Percentiles rank a stretch among this genome's conserved stretches.
Evolutionary conservation across 2,797 vertebrate species (phyloP).

Genomic region (Enteromius treurensis): DNA sequence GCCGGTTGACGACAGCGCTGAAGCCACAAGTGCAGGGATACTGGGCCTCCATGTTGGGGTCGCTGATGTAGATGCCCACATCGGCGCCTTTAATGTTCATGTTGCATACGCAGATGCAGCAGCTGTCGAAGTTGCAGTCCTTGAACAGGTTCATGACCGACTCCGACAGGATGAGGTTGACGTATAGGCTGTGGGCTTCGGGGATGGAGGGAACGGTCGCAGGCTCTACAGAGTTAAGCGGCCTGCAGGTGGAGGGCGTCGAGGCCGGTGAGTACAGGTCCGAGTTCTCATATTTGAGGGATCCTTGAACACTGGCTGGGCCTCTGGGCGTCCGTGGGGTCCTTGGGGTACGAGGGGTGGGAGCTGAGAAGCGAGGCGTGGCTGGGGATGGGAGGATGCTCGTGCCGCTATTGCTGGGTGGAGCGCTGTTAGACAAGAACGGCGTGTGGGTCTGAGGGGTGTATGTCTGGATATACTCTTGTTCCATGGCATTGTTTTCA

Average conservation of each 20-base stretch:
- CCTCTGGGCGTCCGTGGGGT: conserved; percentile 95
- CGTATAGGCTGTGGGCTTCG: conserved; percentile 97
- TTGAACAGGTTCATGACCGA: conserved; percentile 98
- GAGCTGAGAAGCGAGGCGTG: conserved; percentile 91
- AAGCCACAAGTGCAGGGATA: conserved; percentile 93
- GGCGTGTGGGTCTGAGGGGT: conserved; percentile 95
- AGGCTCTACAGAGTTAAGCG: conserved; percentile 95
- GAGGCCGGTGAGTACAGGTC: conserved; percentile 96
- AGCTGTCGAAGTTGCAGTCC: conserved; percentile 99
- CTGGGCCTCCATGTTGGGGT: conserved; percentile 89
- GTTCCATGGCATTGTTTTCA: conserved; percentile 91
- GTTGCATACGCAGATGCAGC: conserved; percentile 97
- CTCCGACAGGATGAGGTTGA: conserved; percentile 97
- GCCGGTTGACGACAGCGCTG: conserved; percentile 96
- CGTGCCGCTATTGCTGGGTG: conserved; percentile 89
- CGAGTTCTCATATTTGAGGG: conserved; percentile 94
- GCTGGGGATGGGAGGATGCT: conserved; percentile 96
- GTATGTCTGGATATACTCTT: conserved; percentile 92
- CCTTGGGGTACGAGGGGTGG: conserved; percentile 91
- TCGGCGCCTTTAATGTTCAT: conserved; percentile 98
- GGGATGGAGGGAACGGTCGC: conserved; percentile 94
- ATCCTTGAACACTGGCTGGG: conserved; percentile 93
- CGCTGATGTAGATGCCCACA: conserved; percentile 94
- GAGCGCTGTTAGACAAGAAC: conserved; percentile 92
- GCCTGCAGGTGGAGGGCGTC: conserved; percentile 93